These are phyloP conservation scores for Phoebastria nigripes DNA, from an alignment of 2,797 vertebrate genomes.

Conservation along the genomic window DNA sequence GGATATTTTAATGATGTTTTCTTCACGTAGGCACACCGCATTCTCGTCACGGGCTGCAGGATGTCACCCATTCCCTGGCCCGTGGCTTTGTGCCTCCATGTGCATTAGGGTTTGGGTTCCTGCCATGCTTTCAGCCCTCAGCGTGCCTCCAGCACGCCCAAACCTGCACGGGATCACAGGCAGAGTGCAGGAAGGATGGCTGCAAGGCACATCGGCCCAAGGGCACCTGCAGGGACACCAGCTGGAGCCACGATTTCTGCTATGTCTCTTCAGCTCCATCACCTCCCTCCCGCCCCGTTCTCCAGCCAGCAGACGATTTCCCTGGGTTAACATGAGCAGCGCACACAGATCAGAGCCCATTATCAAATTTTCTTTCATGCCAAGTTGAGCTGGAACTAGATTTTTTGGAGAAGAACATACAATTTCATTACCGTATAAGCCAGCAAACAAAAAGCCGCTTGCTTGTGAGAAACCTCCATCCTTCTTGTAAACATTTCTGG, in stretches of 20 bases:
- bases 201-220: too few relatives aligned
- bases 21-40: accelerated
- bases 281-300: accelerated
- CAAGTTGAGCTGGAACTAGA: background rate
- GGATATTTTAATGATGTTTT: background rate
- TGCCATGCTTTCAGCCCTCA: background rate
- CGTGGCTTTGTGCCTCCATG: accelerated
- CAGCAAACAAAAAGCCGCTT: background rate
- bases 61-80: background rate
- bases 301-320: background rate
- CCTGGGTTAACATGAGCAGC: background rate
- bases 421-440: background rate
- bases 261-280: background rate
- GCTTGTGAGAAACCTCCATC: background rate
- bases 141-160: background rate
- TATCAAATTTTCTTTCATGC: background rate
- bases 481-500: background rate
- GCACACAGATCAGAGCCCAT: accelerated
- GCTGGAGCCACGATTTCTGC: background rate
- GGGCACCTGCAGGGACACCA: background rate
- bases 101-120: background rate
- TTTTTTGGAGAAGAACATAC: background rate
- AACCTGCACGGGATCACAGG: accelerated
- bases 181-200: background rate
- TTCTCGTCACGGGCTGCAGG: background rate